These are phyloP conservation scores for Malacoctenus gilli DNA, from an alignment of 2,797 vertebrate genomes.

Conservation along the genomic window DNA sequence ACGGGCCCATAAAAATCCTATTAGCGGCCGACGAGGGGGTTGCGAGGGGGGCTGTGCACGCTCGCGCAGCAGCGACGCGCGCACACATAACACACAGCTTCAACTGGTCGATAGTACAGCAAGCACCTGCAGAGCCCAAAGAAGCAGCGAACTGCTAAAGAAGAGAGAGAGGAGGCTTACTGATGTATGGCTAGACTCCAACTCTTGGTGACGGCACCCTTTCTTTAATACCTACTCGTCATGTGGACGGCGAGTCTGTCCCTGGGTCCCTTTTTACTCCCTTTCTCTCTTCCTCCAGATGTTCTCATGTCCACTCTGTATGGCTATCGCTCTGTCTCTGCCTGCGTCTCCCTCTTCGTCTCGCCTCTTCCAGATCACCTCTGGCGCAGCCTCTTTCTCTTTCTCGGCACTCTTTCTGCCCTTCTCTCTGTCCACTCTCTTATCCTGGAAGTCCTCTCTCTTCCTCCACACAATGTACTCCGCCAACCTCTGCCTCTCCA, in stretches of 20 bases:
- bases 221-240: constrained; percentile 48
- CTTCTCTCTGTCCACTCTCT: constrained; percentile 72
- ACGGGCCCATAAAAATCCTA: constrained; percentile 78
- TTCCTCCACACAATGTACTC: constrained; percentile 83
- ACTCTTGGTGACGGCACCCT: constrained; percentile 32
- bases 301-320: constrained; percentile 79
- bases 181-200: constrained; percentile 63
- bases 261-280: constrained; percentile 50
- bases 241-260: constrained; percentile 34
- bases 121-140: constrained; percentile 61
- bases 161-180: constrained; percentile 63
- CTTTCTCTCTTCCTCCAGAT: constrained; percentile 83
- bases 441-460: constrained; percentile 86
- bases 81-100: constrained; percentile 44
- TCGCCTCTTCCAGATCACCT: constrained; percentile 86
- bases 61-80: constrained; percentile 46
- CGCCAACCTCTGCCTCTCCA: constrained; percentile 75
- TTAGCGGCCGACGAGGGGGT: constrained; percentile 73
- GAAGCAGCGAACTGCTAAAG: constrained; percentile 43
- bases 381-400: constrained; percentile 63
- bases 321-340: constrained; percentile 69
- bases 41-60: constrained; percentile 50
- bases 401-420: constrained; percentile 61
- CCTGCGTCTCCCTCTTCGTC: constrained; percentile 72
- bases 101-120: constrained; percentile 52